These are phyloP conservation scores for Meteorus colon DNA, from an alignment of 2,888 invertebrate genomes.

Conservation along the genomic window DNA sequence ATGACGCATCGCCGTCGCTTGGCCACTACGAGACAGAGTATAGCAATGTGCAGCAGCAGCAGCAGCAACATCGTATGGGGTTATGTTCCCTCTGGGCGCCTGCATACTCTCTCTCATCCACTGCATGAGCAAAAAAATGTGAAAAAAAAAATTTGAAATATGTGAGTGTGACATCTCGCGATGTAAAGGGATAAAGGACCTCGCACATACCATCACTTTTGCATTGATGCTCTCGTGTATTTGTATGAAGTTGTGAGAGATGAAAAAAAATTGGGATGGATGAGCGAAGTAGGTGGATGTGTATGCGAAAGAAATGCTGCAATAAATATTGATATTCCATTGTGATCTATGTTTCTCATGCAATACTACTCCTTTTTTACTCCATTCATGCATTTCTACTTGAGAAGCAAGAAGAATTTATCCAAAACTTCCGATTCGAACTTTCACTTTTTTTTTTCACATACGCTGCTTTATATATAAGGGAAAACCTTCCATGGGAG, in stretches of 20 bases:
- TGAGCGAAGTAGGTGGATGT: conserved; percentile 1
- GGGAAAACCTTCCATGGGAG: too few relatives aligned
- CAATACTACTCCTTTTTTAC: conserved; percentile 35
- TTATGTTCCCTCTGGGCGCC: neutral
- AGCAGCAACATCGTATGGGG: neutral
- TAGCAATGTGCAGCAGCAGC: neutral
- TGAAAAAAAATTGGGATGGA: conserved; percentile 18
- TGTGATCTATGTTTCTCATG: conserved; percentile 35
- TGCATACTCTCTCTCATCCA: conserved; percentile 4
- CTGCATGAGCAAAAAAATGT: conserved; percentile 18
- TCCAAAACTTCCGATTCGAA: neutral
- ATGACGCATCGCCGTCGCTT: conserved; percentile 40
- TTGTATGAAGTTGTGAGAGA: conserved; percentile 14
- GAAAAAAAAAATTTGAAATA: conserved; percentile 40
- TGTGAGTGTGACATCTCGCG: conserved; percentile 39
- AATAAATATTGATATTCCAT: conserved; percentile 55
- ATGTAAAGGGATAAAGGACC: conserved; percentile 35
- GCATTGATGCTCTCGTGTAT: neutral
- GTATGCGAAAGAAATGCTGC: conserved; percentile 47
- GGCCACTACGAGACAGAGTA: neutral
- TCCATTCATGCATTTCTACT: conserved; percentile 40
- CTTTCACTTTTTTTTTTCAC: too few relatives aligned
- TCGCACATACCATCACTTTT: neutral
- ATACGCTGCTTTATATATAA: too few relatives aligned
- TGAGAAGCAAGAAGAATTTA: conserved; percentile 50